Evolutionary conservation across 2,797 vertebrate species (phyloP).

Genomic region (Chloroceryle amazona): DNA sequence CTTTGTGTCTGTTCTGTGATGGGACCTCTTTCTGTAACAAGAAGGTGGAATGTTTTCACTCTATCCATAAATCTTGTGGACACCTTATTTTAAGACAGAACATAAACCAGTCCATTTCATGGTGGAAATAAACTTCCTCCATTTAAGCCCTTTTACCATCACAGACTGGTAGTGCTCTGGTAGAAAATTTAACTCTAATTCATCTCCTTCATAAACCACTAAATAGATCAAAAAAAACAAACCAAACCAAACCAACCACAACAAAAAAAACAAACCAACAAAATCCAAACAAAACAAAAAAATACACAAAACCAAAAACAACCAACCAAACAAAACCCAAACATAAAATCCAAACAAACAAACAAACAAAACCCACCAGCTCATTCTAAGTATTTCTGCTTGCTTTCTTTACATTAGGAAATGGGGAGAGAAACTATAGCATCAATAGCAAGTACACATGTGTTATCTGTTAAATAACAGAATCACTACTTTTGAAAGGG

Average conservation of each 20-base stretch:
- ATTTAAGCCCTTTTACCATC: conserved; percentile 2
- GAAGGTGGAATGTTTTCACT: conserved; percentile 6
- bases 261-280: too few relatives aligned
- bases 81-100: background rate
- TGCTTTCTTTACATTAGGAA: conserved; percentile 55
- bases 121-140: background rate
- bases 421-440: conserved; percentile 10
- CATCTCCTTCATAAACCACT: background rate
- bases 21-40: conserved; percentile 10
- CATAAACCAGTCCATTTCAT: background rate
- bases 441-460: conserved; percentile 51
- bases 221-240: background rate
- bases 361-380: too few relatives aligned
- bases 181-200: background rate
- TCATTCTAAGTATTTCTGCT: conserved; percentile 26
- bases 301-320: too few relatives aligned
- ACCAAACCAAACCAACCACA: too few relatives aligned
- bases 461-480: conserved; percentile 73
- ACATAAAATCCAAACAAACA: too few relatives aligned
- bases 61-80: background rate
- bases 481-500: conserved; percentile 62
- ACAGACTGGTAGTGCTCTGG: background rate
- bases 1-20: background rate
- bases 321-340: background rate
- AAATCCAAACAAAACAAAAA: too few relatives aligned